Base-by-base conservation (phyloP, 2,888 invertebrate genomes). In the Cyclophora punctaria region DNA sequence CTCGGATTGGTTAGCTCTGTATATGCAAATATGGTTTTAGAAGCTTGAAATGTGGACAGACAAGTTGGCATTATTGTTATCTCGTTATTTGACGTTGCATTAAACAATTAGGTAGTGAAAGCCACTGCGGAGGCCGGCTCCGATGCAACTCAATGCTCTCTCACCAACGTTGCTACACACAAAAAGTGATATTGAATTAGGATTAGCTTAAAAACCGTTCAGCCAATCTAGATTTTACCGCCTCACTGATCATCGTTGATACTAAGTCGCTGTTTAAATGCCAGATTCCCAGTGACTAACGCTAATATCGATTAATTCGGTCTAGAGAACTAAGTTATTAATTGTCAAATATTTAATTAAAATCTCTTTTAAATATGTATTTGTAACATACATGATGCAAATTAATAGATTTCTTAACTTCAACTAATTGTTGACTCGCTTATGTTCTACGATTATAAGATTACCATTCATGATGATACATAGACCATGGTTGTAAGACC, bases 201-300 rank as follows among this genome's bases (percentile, higher is more conserved):
- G 86, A 87, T 88, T 84, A 86, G 77, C 66, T 75, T 72, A 78
- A 77, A 79, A 85, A 80, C 79, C 75, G 75, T 82, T 83, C 80
- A 77, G 75, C 63, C 78, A 80, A 87, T 85, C 84, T 85, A 81
- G 84, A 82, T 80, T 72, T 81, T 82, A 73, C 74, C 73, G 86
- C 83, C 75, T 83, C 79, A 85, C 67, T 85, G 87, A 84, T 83
- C 83, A 78, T 71, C 66, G 72, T 74, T 80, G 83, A 84, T 84
- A 79, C 37, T 57, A 64, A 68, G 69, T 64, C 66, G 67, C 58
- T 64, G 73, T 81, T 79, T 84, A 88, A 88, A 88, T 87, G 87
- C 83, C 87, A 88, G 79, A 81, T 85, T 88, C 87, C 84, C 86
- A 88, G 82, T 80, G 79, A 75, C 75, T 72, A 69, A 69, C 66